Percentiles rank a stretch among this genome's conserved stretches.
phyloP scores from a whole-genome alignment of 2,113 vertebrate species.

The Ibidorhyncha struthersii region DNA sequence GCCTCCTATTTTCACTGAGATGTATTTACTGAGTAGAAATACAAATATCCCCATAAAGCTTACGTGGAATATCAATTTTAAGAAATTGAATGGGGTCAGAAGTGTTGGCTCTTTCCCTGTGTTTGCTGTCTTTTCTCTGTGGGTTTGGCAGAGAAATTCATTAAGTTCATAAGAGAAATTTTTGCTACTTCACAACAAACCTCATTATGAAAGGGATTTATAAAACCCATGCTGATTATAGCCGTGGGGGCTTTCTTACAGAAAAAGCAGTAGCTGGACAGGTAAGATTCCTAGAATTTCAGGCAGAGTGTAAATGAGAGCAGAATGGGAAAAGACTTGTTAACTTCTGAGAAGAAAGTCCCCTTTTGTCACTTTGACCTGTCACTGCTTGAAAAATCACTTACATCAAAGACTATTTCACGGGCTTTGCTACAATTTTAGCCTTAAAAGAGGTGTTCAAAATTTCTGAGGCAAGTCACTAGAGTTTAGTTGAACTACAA shows the following conservation, averaged over 20 bases:
- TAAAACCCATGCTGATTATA: constrained; percentile 45
- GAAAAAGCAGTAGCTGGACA: constrained; percentile 19
- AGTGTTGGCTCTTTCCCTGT: neutral
- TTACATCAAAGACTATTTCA: neutral
- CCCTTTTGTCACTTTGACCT: neutral
- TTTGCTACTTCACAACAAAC: constrained; percentile 33
- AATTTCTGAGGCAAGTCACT: neutral
- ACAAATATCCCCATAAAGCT: neutral
- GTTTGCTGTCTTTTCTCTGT: constrained; percentile 7
- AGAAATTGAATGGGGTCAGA: neutral
- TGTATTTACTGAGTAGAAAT: neutral
- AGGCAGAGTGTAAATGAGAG: constrained; percentile 12
- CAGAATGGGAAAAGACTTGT: neutral
- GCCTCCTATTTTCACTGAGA: neutral
- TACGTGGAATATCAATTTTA: neutral
- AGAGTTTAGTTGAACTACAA: neutral
- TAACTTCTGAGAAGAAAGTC: constrained; percentile 7
- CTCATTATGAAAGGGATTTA: constrained; percentile 61
- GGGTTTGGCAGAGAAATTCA: constrained; percentile 13
- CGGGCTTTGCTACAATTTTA: neutral
- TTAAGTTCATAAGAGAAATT: constrained; percentile 17
- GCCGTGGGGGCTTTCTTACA: neutral
- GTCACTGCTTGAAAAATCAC: neutral
- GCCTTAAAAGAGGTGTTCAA: neutral
- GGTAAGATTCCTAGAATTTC: constrained; percentile 42